Conservation (phyloP, 1,140 invertebrate species). For the Drosophila athabasca region DNA sequence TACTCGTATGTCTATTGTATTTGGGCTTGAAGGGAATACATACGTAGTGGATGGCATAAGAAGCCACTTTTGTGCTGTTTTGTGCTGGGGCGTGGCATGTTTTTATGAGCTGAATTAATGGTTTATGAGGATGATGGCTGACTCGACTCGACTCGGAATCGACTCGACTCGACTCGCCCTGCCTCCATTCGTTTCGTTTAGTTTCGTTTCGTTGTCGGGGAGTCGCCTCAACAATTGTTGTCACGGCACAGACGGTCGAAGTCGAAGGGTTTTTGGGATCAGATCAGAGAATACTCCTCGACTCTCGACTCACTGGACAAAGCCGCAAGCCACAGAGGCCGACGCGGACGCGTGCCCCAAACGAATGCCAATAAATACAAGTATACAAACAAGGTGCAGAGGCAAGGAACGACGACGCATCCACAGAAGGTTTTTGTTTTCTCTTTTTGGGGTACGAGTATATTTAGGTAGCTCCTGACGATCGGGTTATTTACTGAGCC, state of each 20-base stretch:
- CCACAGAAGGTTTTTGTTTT: constrained; percentile 1
- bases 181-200: background rate
- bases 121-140: constrained; percentile 67
- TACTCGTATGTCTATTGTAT: no score
- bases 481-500: constrained; percentile 28
- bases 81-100: constrained; percentile 47
- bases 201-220: constrained; percentile 4
- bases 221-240: constrained; percentile 35
- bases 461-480: constrained; percentile 24
- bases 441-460: background rate
- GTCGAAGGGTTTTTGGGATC: constrained; percentile 36
- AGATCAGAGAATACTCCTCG: constrained; percentile 30
- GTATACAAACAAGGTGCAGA: constrained; percentile 23
- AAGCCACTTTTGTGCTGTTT: background rate
- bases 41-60: no score
- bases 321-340: constrained; percentile 21
- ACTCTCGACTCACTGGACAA: background rate
- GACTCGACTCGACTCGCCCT: constrained; percentile 32
- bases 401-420: background rate
- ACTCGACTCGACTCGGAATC: constrained; percentile 48
- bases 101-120: constrained; percentile 76
- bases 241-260: constrained; percentile 10
- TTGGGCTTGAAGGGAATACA: no score
- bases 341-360: constrained; percentile 59
- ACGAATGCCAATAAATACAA: constrained; percentile 48